phyloP scores from a whole-genome alignment of 2,888 invertebrate genomes.

The Ichneumoninae sp. region DNA sequence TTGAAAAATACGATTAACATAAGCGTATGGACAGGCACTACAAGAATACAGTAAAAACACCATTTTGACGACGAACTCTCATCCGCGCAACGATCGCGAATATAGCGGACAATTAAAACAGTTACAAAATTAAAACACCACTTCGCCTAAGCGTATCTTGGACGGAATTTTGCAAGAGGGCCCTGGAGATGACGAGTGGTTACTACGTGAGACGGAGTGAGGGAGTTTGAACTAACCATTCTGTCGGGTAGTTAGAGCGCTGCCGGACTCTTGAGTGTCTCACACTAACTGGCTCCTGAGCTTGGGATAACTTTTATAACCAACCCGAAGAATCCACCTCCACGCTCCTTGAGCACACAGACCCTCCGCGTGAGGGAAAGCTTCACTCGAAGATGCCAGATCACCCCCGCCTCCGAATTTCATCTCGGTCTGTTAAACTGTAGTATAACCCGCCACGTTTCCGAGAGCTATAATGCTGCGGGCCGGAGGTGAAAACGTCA shows the following conservation, averaged over 20 bases:
- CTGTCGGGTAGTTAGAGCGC: conserved; percentile 58
- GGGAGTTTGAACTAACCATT: conserved; percentile 65
- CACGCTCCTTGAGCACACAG: conserved; percentile 55
- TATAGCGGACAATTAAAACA: conserved; percentile 3
- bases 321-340: conserved; percentile 72
- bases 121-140: conserved; percentile 29
- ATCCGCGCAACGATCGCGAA: not conserved
- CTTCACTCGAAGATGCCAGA: conserved; percentile 21
- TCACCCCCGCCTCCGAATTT: conserved; percentile 40
- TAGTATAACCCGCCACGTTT: conserved; percentile 52
- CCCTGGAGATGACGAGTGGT: not conserved
- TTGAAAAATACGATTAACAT: not conserved
- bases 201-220: conserved; percentile 15
- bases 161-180: conserved; percentile 8
- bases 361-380: conserved; percentile 23
- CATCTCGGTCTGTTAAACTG: conserved; percentile 48
- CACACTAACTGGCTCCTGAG: conserved; percentile 74
- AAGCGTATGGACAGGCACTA: not conserved
- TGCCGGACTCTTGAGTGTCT: conserved; percentile 69
- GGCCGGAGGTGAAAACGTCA: conserved; percentile 74
- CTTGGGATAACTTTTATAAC: conserved; percentile 81
- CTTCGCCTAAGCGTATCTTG: conserved; percentile 2
- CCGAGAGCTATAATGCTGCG: conserved; percentile 78
- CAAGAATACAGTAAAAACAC: not conserved
- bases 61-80: not conserved